Base-by-base conservation (phyloP, 1,140 invertebrate genomes). In the Caenorhabditis remanei region DNA sequence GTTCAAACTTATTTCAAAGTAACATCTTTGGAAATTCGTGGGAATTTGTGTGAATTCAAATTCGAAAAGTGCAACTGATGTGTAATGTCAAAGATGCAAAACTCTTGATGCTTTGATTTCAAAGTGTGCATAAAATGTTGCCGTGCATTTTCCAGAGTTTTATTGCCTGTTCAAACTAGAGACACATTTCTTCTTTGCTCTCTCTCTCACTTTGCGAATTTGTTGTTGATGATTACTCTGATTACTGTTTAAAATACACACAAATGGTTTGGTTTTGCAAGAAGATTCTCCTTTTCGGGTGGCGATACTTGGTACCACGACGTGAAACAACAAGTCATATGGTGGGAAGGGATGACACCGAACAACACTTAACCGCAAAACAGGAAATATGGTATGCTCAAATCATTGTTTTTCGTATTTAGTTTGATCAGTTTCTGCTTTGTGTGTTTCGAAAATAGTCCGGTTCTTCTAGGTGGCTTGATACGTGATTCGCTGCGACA, bases 181-280 rank as follows among this genome's bases (percentile, higher is more conserved):
- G n/a, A 79, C 11, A 79, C 71, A 79, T n/a, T 79, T 63, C 61
- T 63, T 58, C 46, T 46, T 50, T 50, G 71, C 46, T 50, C 21
- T 50, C 41, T 50, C 4, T n/a, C 7, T 2, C 71, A 41, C 24
- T 14, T 50, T 11, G 14, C 46, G 46, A 50, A 53, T 53, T 11
- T 19, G 19, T 79, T 79, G 71, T 79, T 79, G 71, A 53, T 32
- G 61, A 63, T 43, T 71, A 71, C 65, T 71, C 40, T 53, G 50
- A 61, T 71, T 71, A 71, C 65, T 71, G 65, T 71, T 19, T 71
- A 71, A 71, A 71, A 71, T 71, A 71, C 65, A 71, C 16, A 71
- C 41, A 71, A 71, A 71, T 16, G 40, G 21, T 21, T 41, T 32
- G 32, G n/a, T 11, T 79, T 79, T 79, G 71, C 46, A 79, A 79